These are phyloP conservation scores for Bombus superbus DNA, from an alignment of 1,140 invertebrate genomes.

Conservation along the genomic window DNA sequence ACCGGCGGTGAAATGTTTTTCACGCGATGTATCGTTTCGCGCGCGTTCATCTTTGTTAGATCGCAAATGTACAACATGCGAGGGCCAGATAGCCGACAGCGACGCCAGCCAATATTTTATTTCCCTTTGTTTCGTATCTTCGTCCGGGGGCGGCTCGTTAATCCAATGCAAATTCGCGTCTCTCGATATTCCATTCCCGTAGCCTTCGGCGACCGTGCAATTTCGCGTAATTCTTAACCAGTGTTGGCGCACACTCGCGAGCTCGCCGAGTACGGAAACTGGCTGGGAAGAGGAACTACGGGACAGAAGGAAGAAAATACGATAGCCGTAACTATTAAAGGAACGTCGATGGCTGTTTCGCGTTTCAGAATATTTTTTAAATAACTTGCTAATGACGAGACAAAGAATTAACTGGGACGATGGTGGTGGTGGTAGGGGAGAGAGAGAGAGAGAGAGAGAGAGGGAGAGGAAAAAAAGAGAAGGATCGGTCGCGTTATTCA, in stretches of 20 bases:
- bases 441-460: not conserved
- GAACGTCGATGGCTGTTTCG: constrained; percentile 8
- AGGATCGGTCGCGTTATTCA: not conserved
- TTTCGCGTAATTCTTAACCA: constrained; percentile 48
- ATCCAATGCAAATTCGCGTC: constrained; percentile 34
- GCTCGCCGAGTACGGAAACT: not conserved
- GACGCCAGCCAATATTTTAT: constrained; percentile 22
- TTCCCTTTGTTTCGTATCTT: constrained; percentile 33
- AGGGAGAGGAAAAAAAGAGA: not conserved
- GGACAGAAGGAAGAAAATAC: constrained; percentile 8
- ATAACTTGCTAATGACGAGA: constrained; percentile 7
- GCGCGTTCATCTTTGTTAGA: constrained; percentile 13
- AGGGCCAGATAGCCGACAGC: constrained; percentile 1
- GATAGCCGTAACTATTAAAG: constrained; percentile 11
- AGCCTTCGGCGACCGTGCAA: constrained; percentile 13
- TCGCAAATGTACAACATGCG: constrained; percentile 1
- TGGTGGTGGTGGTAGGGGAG: too few species aligned
- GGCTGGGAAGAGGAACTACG: not conserved
- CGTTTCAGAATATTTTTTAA: constrained; percentile 25
- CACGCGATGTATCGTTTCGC: not conserved
- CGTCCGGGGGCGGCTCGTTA: constrained; percentile 7
- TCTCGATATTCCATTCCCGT: constrained; percentile 37
- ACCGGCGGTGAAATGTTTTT: constrained; percentile 14
- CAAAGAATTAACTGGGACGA: not conserved
- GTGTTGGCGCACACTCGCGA: not conserved